Conservation (phyloP, 2,888 invertebrate genomes). For the Orchesella flavescens region DNA sequence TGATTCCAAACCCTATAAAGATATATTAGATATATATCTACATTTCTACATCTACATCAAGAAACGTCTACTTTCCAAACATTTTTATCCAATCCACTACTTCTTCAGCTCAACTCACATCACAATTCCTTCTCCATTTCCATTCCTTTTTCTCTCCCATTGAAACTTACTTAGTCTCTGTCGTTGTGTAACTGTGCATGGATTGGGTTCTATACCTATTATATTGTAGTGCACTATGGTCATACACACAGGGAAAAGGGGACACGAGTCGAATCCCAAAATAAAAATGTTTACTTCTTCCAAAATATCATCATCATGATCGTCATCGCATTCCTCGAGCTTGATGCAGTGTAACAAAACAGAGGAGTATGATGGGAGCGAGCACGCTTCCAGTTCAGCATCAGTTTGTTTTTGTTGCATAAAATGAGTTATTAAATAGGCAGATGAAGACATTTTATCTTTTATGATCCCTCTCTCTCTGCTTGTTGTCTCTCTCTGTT, state of each 20-base stretch:
- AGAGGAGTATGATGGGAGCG: not conserved
- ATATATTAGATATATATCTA: no score
- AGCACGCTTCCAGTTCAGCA: no score
- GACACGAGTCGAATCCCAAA: no score
- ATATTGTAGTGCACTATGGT: no score
- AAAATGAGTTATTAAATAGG: constrained; percentile 62
- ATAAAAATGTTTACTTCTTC: no score
- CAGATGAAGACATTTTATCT: constrained; percentile 20
- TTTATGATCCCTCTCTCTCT: not conserved
- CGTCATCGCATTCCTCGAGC: constrained; percentile 37
- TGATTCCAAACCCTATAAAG: no score
- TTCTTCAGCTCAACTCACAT: constrained; percentile 10
- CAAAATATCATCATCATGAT: not conserved
- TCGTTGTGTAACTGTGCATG: constrained; percentile 23
- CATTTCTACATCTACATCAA: no score
- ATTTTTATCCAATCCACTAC: constrained; percentile 30
- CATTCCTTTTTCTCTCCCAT: constrained; percentile 40
- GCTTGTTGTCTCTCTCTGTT: not conserved
- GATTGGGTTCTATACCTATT: no score
- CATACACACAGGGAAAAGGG: no score
- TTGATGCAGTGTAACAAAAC: constrained; percentile 59
- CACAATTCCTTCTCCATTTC: constrained; percentile 1
- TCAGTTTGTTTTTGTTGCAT: constrained; percentile 40
- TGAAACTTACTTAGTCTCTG: constrained; percentile 55
- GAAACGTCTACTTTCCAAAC: not conserved